These are phyloP conservation scores for Sakesphorus luctuosus DNA, from an alignment of 2,113 vertebrate species.

Conservation along the genomic window DNA sequence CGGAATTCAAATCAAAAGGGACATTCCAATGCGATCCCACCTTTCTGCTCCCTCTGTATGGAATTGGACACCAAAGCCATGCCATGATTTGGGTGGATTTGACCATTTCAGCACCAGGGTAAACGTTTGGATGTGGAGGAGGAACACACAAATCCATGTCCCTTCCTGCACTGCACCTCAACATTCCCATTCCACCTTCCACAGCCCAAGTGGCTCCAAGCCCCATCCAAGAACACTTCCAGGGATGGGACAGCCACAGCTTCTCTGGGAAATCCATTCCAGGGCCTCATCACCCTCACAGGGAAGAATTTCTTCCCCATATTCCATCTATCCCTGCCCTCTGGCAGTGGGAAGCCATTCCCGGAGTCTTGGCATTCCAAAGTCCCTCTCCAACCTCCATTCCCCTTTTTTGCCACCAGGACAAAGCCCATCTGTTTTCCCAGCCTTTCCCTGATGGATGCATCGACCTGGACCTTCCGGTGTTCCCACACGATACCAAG, in stretches of 20 bases:
- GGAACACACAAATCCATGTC: not conserved
- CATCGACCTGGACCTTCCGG: not conserved
- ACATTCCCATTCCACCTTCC: not conserved
- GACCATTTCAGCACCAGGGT: not conserved
- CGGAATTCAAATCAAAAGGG: not conserved
- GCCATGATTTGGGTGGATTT: not conserved
- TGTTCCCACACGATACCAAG: not conserved
- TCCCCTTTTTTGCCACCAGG: not conserved
- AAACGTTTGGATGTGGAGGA: not conserved
- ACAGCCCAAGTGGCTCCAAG: not conserved
- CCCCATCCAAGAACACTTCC: not conserved
- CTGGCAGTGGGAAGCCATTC: not conserved
- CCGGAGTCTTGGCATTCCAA: not conserved
- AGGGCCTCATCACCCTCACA: fast-evolving
- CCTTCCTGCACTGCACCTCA: not conserved
- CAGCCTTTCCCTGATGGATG: not conserved
- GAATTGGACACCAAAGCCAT: not conserved
- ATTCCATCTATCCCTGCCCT: not conserved
- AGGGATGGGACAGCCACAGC: not conserved
- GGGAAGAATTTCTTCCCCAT: not conserved
- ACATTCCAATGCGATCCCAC: not conserved
- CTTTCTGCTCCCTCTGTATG: not conserved
- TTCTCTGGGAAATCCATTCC: not conserved
- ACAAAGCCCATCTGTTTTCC: not conserved
- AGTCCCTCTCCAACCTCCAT: not conserved